Conservation (phyloP, 2,113 vertebrate species). For the Vulpes lagopus region DNA sequence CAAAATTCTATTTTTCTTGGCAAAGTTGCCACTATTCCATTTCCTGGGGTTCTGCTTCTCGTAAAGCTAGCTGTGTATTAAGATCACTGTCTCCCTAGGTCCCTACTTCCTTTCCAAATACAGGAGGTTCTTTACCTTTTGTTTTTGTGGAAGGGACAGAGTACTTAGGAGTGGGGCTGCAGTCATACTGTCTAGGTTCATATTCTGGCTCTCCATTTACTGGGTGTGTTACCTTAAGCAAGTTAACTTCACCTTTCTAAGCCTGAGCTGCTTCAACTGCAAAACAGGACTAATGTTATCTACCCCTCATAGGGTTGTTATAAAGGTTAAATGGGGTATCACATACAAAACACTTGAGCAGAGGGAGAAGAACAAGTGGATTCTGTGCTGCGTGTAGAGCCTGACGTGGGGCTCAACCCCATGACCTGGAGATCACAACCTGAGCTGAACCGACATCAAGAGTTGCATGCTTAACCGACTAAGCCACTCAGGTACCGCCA, state of each 20-base stretch:
- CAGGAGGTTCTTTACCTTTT: background rate
- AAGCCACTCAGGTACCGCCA: background rate
- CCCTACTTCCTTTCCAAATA: background rate
- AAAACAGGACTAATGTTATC: background rate
- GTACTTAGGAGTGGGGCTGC: background rate
- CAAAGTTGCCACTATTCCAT: background rate
- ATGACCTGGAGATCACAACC: background rate
- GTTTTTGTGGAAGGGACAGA: background rate
- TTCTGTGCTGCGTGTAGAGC: background rate
- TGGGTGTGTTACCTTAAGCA: background rate
- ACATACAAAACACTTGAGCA: background rate
- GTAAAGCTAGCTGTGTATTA: background rate
- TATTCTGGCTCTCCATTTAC: background rate
- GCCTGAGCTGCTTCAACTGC: background rate
- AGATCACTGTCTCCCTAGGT: background rate
- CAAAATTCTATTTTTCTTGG: background rate
- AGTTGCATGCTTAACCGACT: background rate
- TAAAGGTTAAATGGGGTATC: background rate
- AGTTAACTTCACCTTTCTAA: background rate
- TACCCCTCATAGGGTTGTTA: background rate
- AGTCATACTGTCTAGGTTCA: background rate
- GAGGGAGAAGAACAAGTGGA: background rate
- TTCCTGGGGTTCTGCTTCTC: background rate
- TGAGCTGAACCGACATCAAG: background rate
- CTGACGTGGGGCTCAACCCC: background rate